A percentile compares a stretch with the other conserved stretches of the same genome.
phyloP scores from a whole-genome alignment of 2,888 invertebrate genomes.

The Calameuta idolon region DNA sequence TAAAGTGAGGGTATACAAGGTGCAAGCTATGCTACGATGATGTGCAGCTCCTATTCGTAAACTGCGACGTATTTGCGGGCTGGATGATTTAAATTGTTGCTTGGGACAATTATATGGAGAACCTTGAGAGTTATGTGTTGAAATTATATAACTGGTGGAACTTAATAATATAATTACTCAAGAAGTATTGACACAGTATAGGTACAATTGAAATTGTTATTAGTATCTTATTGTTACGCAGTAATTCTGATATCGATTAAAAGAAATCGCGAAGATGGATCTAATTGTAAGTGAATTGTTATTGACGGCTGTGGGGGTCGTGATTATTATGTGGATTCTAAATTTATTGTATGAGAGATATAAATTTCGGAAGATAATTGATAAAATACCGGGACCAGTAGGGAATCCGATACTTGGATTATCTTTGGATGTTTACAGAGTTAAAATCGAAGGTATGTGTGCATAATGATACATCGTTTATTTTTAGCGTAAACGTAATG shows the following conservation, averaged over 20 bases:
- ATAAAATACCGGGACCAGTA: slow-evolving; percentile 43
- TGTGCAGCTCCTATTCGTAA: background rate
- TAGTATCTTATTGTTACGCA: background rate
- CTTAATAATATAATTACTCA: background rate
- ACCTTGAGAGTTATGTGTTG: background rate
- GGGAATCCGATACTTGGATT: slow-evolving; percentile 38
- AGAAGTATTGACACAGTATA: too few relatives aligned
- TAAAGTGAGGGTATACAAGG: background rate
- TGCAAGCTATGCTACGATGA: background rate
- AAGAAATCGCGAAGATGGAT: background rate
- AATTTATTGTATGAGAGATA: slow-evolving; percentile 27
- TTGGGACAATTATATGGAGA: background rate
- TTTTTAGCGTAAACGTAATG: slow-evolving; percentile 1
- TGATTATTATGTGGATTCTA: slow-evolving; percentile 6
- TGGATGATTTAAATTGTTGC: background rate
- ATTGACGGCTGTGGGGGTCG: slow-evolving; percentile 16
- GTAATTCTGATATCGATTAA: background rate
- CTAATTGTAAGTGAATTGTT: slow-evolving; percentile 10
- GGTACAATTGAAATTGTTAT: background rate
- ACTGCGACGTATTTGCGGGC: background rate
- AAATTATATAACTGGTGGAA: background rate
- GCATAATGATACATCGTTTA: background rate
- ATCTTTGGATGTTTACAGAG: slow-evolving; percentile 20
- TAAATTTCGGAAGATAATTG: slow-evolving; percentile 23
- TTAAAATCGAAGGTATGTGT: slow-evolving; percentile 36